Evolutionary conservation across 2,113 vertebrate genomes (phyloP), one percentile per base, ranked within the genome.

Genomic region (Tichodroma muraria): DNA sequence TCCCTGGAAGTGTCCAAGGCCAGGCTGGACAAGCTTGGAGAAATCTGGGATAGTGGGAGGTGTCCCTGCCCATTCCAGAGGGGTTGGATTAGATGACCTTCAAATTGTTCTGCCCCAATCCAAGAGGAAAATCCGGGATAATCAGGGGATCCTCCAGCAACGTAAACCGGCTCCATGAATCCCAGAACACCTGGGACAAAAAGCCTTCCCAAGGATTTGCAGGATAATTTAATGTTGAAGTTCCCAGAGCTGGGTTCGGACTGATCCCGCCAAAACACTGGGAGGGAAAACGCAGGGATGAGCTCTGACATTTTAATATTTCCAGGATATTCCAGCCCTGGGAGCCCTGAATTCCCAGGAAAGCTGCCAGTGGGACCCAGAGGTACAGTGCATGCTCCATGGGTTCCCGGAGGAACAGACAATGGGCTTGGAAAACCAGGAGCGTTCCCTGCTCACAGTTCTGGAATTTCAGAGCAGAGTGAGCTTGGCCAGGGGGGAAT

Each of bases 1-100:
- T 61, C 47, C 47, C 38, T 72, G 57, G 57, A 2, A 18, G 25
- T 38, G 38, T 6, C 47, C 68, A 37, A 83, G 68, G 37, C 4
- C 8, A 37, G 35, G 12, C 0, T 60, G 54, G 56, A 37, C 3
- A 20, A 30, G 22, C 28, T 40, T 16, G 59, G 80, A 37, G 17
- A 6, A 13, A 0, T 22, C 80, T 38, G 80, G 68, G 27, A 8
- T 0, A 1, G 33, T 31, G 33, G 23, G 0, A 71, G 38, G 4
- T 23, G 27, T 37, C 72, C 72, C 20, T 60, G 56, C 11, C n/a
- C n/a, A 37, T 60, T 24, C 20, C 42, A 49, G n/a, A 47, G 72
- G 33, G 14, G 4, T 8, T 18, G 42, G 54, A 30, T 23, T 13
- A 1, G 14, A 17, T 13, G 8, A 17, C 8, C 27, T 30, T 22